Conservation (phyloP, 2,888 invertebrate genomes). For the Labia minor region DNA sequence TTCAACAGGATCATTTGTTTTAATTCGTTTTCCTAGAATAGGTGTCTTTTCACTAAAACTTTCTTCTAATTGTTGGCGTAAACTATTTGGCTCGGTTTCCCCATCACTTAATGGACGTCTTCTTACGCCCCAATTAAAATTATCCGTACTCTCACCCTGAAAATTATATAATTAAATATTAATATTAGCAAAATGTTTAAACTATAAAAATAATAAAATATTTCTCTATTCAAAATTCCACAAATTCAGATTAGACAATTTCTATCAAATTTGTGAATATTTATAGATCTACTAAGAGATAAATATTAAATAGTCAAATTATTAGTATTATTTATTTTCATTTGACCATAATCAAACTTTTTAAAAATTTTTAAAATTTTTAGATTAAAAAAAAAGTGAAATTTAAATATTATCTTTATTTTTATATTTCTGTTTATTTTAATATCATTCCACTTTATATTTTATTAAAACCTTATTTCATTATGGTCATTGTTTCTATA, state of each 20-base stretch:
- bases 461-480: no score
- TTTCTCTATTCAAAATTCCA: no score
- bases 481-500: no score
- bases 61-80: constrained; percentile 47
- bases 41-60: constrained; percentile 61
- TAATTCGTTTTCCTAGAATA: constrained; percentile 44
- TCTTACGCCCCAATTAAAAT: constrained; percentile 93
- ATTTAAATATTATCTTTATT: no score
- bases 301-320: no score
- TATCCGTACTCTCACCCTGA: constrained; percentile 85
- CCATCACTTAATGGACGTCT: constrained; percentile 72
- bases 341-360: neutral
- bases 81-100: constrained; percentile 48
- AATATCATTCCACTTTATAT: no score
- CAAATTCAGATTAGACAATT: no score
- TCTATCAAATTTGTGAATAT: no score
- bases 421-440: no score
- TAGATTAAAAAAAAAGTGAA: neutral
- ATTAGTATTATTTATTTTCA: no score
- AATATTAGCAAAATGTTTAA: constrained; percentile 4
- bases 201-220: constrained; percentile 8
- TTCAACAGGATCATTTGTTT: constrained; percentile 52
- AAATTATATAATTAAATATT: constrained; percentile 14
- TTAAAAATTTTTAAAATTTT: neutral
- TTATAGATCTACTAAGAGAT: no score